These are phyloP conservation scores for Bombus haemorrhoidalis DNA, from an alignment of 1,140 invertebrate genomes.

Conservation along the genomic window DNA sequence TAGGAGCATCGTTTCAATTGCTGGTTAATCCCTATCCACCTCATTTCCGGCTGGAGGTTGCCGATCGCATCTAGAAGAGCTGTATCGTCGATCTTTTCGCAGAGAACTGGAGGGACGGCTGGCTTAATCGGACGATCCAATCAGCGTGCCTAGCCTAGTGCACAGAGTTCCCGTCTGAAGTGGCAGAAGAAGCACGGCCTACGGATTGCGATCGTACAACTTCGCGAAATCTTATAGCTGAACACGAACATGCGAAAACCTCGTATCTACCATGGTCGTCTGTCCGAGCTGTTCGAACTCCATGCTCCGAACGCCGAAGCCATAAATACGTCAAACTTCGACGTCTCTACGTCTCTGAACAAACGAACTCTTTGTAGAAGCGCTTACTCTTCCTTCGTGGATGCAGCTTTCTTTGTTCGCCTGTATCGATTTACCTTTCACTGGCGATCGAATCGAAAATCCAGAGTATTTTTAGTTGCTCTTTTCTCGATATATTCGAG, in stretches of 20 bases:
- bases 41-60: not conserved
- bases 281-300: not conserved
- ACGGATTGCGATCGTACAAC: conserved; percentile 65
- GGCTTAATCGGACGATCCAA: conserved; percentile 47
- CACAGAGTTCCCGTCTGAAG: not conserved
- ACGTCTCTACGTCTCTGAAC: conserved; percentile 3
- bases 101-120: not conserved
- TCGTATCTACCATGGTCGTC: not conserved
- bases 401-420: not conserved
- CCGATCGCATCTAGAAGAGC: not conserved
- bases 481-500: not conserved
- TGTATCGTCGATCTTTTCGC: not conserved
- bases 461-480: not conserved
- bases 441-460: not conserved
- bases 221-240: conserved; percentile 68
- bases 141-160: conserved; percentile 29
- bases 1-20: not conserved
- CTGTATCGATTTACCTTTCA: no score
- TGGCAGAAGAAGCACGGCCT: not conserved
- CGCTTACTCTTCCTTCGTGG: not conserved
- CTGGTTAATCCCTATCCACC: not conserved
- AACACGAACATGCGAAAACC: conserved; percentile 25
- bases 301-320: not conserved
- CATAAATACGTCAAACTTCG: conserved; percentile 35
- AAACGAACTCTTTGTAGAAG: not conserved